Conservation (phyloP, 1,140 invertebrate genomes). For the Lordiphosa mommai region DNA sequence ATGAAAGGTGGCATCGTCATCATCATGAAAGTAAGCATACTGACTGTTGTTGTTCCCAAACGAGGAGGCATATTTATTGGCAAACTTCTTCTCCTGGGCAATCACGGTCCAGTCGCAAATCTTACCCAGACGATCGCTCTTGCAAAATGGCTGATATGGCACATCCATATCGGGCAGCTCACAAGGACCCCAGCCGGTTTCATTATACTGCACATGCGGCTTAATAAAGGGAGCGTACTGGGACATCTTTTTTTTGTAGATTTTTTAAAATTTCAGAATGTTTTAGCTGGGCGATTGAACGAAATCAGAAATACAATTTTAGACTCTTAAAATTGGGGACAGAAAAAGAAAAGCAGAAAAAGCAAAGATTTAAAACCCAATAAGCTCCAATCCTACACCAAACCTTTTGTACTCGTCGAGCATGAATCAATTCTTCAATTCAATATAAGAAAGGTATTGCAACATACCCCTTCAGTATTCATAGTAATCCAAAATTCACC, state of each 20-base stretch:
- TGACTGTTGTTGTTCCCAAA: slow-evolving; percentile 96
- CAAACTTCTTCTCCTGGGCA: slow-evolving; percentile 93
- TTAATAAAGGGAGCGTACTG: slow-evolving; percentile 58
- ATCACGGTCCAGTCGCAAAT: slow-evolving; percentile 98
- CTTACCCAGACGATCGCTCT: slow-evolving; percentile 97
- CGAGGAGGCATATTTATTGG: slow-evolving; percentile 97
- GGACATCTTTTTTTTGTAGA: slow-evolving; percentile 17
- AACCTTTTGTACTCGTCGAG: no score
- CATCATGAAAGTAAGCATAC: slow-evolving; percentile 98
- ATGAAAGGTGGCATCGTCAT: slow-evolving; percentile 98
- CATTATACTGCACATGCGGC: slow-evolving; percentile 70
- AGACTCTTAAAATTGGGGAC: no score
- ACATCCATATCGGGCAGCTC: slow-evolving; percentile 96
- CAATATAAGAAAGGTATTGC: no score
- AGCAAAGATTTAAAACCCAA: no score
- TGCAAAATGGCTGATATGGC: slow-evolving; percentile 99
- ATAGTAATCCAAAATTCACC: no score
- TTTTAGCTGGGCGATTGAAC: no score
- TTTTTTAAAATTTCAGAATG: no score
- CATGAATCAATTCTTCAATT: no score
- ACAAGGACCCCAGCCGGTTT: slow-evolving; percentile 95
- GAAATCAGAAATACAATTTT: no score
- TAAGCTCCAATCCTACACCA: no score
- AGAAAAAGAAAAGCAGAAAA: no score
- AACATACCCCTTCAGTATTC: no score